These are phyloP conservation scores for Pachliopta kotzebuea DNA, from an alignment of 2,888 invertebrate genomes.

Conservation along the genomic window DNA sequence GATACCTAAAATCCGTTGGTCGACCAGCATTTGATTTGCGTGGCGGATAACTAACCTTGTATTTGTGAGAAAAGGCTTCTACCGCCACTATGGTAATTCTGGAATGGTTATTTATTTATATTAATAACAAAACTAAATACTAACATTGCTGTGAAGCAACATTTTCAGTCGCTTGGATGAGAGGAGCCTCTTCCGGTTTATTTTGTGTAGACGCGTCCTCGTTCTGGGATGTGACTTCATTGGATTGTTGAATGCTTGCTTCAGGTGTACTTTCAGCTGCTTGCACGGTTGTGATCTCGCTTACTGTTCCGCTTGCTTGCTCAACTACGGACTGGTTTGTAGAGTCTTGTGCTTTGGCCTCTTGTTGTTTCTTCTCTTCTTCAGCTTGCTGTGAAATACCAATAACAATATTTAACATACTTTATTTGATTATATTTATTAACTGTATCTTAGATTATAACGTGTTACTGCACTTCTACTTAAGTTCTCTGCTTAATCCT, in stretches of 20 bases:
- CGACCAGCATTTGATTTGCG: too few species aligned
- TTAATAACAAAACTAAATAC: not conserved
- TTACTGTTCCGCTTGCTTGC: not conserved
- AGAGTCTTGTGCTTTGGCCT: conserved; percentile 39
- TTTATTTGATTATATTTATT: too few species aligned
- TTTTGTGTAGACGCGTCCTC: not conserved
- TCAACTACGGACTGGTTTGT: conserved; percentile 10
- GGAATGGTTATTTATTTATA: too few species aligned
- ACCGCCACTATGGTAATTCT: too few species aligned
- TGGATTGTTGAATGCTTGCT: not conserved
- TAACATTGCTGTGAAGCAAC: not conserved
- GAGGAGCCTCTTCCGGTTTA: not conserved
- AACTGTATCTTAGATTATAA: too few species aligned
- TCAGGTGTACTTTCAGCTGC: not conserved
- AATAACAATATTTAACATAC: too few species aligned
- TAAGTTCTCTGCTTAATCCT: too few species aligned
- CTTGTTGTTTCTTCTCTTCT: conserved; percentile 67
- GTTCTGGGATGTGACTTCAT: not conserved
- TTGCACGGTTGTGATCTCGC: conserved; percentile 3
- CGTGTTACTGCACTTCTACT: too few species aligned
- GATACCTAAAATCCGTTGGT: too few species aligned
- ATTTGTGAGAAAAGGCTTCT: too few species aligned
- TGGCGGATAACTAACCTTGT: too few species aligned
- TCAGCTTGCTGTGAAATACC: conserved; percentile 52
- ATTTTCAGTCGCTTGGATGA: not conserved